These are phyloP conservation scores for Hippopotamyrus pictus DNA, from an alignment of 2,797 vertebrate species.

Conservation along the genomic window DNA sequence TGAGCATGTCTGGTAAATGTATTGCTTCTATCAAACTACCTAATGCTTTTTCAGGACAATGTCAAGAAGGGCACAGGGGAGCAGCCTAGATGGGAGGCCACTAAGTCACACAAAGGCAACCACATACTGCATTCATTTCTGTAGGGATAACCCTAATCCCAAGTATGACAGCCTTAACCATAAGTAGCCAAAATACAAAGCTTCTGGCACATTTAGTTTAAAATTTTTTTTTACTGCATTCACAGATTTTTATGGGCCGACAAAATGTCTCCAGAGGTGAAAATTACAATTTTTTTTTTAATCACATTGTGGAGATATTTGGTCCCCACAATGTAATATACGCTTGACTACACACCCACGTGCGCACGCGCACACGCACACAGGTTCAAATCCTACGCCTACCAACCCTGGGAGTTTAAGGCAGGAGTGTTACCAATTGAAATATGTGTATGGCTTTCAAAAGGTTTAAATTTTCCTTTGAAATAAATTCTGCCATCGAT, in stretches of 20 bases:
- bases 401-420: neutral
- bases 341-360: neutral
- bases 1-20: neutral
- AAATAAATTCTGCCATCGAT: neutral
- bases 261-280: neutral
- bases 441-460: neutral
- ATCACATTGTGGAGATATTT: neutral
- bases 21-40: neutral
- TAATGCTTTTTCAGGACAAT: neutral
- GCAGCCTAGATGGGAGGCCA: neutral
- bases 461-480: neutral
- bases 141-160: neutral
- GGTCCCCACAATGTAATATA: neutral
- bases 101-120: neutral
- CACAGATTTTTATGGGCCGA: neutral
- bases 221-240: neutral
- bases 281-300: neutral
- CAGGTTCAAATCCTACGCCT: neutral
- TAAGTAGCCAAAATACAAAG: neutral
- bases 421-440: neutral
- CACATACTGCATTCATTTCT: neutral
- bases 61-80: neutral
- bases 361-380: neutral
- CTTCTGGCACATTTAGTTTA: neutral
- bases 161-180: neutral